These are phyloP conservation scores for Brachionus angularis DNA, from an alignment of 1,140 invertebrate species.

Conservation along the genomic window DNA sequence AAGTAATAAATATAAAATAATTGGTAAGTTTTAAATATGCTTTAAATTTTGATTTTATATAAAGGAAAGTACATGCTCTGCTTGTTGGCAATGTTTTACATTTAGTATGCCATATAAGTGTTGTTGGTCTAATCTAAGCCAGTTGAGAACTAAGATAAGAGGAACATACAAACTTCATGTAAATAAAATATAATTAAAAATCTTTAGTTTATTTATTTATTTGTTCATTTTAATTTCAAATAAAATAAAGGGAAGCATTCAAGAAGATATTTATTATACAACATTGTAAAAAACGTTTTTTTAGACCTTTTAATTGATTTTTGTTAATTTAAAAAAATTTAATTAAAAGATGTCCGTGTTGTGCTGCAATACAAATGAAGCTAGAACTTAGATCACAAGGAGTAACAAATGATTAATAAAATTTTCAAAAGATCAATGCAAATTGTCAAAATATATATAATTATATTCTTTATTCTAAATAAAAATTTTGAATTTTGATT, in stretches of 20 bases:
- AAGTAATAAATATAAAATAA: not conserved
- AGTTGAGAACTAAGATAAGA: constrained; percentile 24
- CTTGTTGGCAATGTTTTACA: constrained; percentile 41
- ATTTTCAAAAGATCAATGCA: too few species aligned
- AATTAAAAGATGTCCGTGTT: constrained; percentile 23
- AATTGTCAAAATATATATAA: too few species aligned
- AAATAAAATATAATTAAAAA: not conserved
- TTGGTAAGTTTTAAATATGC: not conserved
- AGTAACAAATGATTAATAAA: not conserved
- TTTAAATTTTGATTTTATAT: not conserved
- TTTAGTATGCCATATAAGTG: not conserved
- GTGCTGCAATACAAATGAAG: constrained; percentile 21
- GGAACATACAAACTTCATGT: constrained; percentile 25
- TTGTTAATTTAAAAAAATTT: too few species aligned
- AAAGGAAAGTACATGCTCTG: constrained; percentile 20
- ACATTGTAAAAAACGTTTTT: too few species aligned
- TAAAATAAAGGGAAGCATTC: constrained; percentile 29
- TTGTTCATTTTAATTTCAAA: too few species aligned
- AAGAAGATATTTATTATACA: constrained; percentile 11
- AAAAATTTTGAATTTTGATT: too few species aligned
- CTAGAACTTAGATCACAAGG: constrained; percentile 21
- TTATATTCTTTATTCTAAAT: too few species aligned
- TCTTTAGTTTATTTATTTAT: not conserved
- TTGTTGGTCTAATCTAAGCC: constrained; percentile 25
- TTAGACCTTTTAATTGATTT: too few species aligned